phyloP scores from a whole-genome alignment of 2,797 vertebrate species.

The Spheniscus humboldti region DNA sequence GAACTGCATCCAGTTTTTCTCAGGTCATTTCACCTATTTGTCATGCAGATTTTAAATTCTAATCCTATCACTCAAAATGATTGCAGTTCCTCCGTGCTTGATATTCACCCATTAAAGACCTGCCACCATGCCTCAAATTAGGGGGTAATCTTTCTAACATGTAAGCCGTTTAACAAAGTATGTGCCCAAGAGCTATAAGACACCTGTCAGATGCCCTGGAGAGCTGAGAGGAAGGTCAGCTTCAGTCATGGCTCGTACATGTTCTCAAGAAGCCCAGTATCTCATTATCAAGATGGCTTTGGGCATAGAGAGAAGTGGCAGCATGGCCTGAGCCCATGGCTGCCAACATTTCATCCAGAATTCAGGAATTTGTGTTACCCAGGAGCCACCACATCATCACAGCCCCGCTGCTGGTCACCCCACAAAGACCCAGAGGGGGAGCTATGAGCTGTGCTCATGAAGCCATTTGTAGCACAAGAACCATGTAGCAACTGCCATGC shows the following conservation, averaged over 20 bases:
- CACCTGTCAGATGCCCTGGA: background rate
- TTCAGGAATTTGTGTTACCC: background rate
- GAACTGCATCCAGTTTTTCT: slow-evolving; percentile 37
- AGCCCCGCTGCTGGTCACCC: background rate
- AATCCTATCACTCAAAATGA: background rate
- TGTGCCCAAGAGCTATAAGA: background rate
- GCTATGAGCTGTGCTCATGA: background rate
- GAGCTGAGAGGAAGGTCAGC: background rate
- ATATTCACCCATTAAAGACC: background rate
- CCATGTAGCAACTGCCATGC: background rate
- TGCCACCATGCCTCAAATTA: background rate
- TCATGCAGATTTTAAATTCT: slow-evolving; percentile 48
- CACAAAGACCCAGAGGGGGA: background rate
- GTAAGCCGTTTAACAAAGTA: background rate
- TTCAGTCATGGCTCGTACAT: background rate
- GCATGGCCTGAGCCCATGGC: background rate
- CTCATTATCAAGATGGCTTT: background rate
- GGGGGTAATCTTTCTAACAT: background rate
- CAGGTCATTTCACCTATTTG: slow-evolving; percentile 51
- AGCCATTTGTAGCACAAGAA: background rate
- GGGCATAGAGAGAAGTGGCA: background rate
- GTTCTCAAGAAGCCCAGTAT: background rate
- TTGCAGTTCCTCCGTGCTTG: background rate
- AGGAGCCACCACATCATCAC: background rate
- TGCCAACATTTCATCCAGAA: background rate